These are phyloP conservation scores for Battus philenor DNA, from an alignment of 1,140 invertebrate genomes.

Conservation along the genomic window DNA sequence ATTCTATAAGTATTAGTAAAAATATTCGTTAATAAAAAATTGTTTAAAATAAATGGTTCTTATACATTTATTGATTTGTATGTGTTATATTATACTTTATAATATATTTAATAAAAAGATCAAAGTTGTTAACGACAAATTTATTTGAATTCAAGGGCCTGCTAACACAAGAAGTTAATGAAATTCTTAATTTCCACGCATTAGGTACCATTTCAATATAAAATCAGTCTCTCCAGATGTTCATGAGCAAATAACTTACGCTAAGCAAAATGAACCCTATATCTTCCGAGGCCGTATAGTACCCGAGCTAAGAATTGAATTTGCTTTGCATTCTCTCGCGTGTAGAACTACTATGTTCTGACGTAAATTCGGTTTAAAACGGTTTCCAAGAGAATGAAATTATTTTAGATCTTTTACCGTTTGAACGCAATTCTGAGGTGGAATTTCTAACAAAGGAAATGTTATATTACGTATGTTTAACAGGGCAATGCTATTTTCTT, in stretches of 20 bases:
- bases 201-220: conserved; percentile 52
- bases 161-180: conserved; percentile 23
- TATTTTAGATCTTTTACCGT: conserved; percentile 16
- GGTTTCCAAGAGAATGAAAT: conserved; percentile 17
- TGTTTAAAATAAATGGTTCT: too few species aligned
- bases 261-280: conserved; percentile 54
- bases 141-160: too few species aligned
- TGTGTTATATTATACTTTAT: conserved; percentile 1
- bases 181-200: conserved; percentile 44
- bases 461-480: neutral
- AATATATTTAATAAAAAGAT: too few species aligned
- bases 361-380: conserved; percentile 19
- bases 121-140: too few species aligned
- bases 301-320: conserved; percentile 51
- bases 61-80: too few species aligned
- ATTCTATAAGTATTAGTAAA: too few species aligned
- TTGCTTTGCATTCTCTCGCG: conserved; percentile 36
- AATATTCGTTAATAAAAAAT: too few species aligned
- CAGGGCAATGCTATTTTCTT: too few species aligned
- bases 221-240: conserved; percentile 52
- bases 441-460: conserved; percentile 11
- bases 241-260: conserved; percentile 54
- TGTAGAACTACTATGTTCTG: conserved; percentile 17
- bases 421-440: conserved; percentile 4
- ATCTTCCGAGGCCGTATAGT: conserved; percentile 42